Conservation (phyloP, 2,888 invertebrate species). For the Prenolepis imparis region DNA sequence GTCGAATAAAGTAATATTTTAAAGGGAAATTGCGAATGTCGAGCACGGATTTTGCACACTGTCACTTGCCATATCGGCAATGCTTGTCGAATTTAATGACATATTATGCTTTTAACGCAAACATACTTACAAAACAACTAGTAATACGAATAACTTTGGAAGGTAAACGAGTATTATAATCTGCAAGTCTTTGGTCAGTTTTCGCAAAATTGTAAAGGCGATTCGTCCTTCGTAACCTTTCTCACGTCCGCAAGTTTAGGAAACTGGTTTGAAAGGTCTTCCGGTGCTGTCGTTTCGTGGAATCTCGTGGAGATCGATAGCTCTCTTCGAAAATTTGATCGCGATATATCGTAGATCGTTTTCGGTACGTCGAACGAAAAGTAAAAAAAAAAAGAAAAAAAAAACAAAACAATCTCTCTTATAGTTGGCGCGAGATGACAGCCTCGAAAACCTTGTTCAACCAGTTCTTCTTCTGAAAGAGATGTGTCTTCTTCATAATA, state of each 20-base stretch:
- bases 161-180: slow-evolving; percentile 69
- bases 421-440: slow-evolving; percentile 55
- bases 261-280: slow-evolving; percentile 74
- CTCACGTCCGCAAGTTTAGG: slow-evolving; percentile 67
- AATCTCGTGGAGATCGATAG: slow-evolving; percentile 72
- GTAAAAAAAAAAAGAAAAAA: slow-evolving; percentile 14
- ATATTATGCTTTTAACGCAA: neutral
- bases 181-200: slow-evolving; percentile 64
- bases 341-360: slow-evolving; percentile 68
- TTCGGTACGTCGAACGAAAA: slow-evolving; percentile 37
- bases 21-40: neutral
- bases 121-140: neutral
- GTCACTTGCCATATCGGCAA: neutral
- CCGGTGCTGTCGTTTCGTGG: slow-evolving; percentile 70
- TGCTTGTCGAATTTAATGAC: neutral
- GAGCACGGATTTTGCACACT: neutral
- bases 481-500: slow-evolving; percentile 27
- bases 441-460: slow-evolving; percentile 41
- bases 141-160: slow-evolving; percentile 24
- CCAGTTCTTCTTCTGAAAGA: slow-evolving; percentile 10
- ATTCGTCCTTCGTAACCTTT: slow-evolving; percentile 68
- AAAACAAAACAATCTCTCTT: neutral
- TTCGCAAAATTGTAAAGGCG: slow-evolving; percentile 57
- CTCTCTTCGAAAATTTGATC: slow-evolving; percentile 66
- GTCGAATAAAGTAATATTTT: slow-evolving; percentile 2